Conservation (phyloP, 2,113 vertebrate species). For the Microcebus jonahi region DNA sequence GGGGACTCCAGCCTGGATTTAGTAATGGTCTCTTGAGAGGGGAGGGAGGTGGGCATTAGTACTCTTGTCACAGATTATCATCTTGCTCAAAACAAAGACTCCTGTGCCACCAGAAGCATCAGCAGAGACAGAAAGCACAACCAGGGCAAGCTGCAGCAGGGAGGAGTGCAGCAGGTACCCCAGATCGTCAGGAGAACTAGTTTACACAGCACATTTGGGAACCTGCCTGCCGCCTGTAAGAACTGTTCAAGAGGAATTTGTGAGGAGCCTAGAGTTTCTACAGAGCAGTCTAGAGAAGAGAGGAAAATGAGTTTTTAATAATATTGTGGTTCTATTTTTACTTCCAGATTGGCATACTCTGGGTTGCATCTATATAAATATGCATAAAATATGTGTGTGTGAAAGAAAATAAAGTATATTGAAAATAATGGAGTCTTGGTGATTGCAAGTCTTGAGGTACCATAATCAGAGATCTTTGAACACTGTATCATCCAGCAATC, state of each 20-base stretch:
- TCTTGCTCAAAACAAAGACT: background rate
- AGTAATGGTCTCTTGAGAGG: background rate
- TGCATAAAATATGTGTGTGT: background rate
- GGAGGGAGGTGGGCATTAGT: background rate
- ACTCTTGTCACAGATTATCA: background rate
- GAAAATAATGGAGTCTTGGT: background rate
- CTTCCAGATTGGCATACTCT: background rate
- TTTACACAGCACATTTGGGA: background rate
- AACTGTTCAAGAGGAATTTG: background rate
- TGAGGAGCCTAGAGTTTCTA: background rate
- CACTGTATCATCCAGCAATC: background rate
- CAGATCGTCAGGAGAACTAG: accelerated
- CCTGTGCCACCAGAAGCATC: accelerated
- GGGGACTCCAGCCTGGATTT: background rate
- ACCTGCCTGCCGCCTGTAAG: background rate
- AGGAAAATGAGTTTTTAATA: background rate
- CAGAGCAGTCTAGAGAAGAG: background rate
- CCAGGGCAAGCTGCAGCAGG: background rate
- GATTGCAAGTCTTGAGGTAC: background rate
- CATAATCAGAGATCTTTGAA: background rate
- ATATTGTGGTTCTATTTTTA: background rate
- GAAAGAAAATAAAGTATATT: background rate
- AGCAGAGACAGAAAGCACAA: background rate
- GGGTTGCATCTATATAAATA: background rate
- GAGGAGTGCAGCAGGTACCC: too few relatives aligned